Conservation (phyloP, 2,113 vertebrate genomes). For the Penelope pileata region DNA sequence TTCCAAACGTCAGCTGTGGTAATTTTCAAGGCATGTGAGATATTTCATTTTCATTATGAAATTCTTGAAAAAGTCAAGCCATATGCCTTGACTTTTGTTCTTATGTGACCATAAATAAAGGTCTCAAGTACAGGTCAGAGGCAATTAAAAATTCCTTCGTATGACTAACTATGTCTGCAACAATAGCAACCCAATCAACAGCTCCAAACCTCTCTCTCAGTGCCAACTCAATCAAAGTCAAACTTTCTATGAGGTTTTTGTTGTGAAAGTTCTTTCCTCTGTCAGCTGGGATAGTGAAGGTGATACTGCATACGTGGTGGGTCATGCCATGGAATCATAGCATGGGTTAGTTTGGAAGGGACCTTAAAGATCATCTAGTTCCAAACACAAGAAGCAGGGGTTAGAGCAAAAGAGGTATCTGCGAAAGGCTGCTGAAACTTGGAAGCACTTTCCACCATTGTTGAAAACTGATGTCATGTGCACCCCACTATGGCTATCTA, state of each 20-base stretch:
- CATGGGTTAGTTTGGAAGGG: no score
- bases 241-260: background rate
- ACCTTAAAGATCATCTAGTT: no score
- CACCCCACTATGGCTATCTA: background rate
- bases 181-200: background rate
- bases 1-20: background rate
- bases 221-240: background rate
- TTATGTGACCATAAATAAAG: background rate
- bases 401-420: background rate
- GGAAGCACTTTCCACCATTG: background rate
- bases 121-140: background rate
- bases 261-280: background rate
- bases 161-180: background rate
- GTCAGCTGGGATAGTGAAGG: background rate
- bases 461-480: background rate
- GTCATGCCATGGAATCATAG: no score
- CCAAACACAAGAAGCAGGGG: background rate
- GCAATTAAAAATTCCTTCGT: background rate
- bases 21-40: background rate
- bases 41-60: background rate
- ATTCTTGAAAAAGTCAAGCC: background rate
- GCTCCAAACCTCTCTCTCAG: background rate
- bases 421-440: background rate
- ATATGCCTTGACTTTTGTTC: fast-evolving
- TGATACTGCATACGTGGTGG: background rate